These are phyloP conservation scores for Pangasius macronema DNA, from an alignment of 2,797 vertebrate genomes.

Conservation along the genomic window DNA sequence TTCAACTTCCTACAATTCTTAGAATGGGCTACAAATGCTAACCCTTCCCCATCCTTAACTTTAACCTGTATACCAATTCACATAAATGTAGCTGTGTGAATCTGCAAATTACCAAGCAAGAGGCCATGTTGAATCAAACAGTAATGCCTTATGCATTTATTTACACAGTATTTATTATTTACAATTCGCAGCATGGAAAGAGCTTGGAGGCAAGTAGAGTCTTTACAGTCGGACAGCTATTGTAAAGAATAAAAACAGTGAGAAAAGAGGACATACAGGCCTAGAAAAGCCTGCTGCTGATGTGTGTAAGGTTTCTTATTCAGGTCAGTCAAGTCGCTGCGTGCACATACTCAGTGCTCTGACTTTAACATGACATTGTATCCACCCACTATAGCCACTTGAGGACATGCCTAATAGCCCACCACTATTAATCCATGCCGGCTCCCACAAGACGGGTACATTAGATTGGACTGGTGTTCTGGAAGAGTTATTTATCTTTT, in stretches of 20 bases:
- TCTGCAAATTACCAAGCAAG: not conserved
- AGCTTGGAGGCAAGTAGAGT: not conserved
- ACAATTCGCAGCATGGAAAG: slow-evolving; percentile 12
- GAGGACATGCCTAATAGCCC: slow-evolving; percentile 54
- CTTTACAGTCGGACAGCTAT: not conserved
- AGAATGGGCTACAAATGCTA: not conserved
- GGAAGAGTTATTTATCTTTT: slow-evolving; percentile 54
- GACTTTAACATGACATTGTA: slow-evolving; percentile 60
- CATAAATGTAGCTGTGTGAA: not conserved
- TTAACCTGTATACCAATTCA: not conserved
- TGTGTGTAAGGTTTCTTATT: slow-evolving; percentile 46
- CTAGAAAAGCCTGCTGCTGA: slow-evolving; percentile 26
- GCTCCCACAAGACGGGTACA: slow-evolving; percentile 67
- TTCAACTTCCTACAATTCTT: not conserved
- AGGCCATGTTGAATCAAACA: not conserved
- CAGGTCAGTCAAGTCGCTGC: slow-evolving; percentile 55
- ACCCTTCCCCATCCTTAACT: not conserved
- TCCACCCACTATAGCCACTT: slow-evolving; percentile 44
- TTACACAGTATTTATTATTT: not conserved
- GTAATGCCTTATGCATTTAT: not conserved
- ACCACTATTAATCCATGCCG: slow-evolving; percentile 69
- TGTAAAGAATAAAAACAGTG: not conserved
- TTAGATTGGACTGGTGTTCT: slow-evolving; percentile 73
- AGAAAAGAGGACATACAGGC: slow-evolving; percentile 19
- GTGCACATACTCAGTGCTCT: slow-evolving; percentile 29